Evolutionary conservation across 1,140 invertebrate species (phyloP).

Genomic region (Papilio dardanus): DNA sequence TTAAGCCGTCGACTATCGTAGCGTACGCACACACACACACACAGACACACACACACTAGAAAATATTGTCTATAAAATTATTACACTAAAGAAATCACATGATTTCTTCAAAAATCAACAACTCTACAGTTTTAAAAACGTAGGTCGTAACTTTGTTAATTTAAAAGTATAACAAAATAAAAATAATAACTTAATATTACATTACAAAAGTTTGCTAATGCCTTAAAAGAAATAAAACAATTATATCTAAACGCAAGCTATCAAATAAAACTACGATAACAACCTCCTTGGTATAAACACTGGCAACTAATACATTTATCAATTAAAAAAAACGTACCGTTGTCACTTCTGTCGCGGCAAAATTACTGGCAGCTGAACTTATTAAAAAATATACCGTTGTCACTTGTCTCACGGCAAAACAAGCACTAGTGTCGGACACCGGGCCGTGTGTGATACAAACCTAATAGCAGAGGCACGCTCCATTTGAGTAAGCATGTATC

Average conservation of each 20-base stretch:
- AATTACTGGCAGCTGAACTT: too few relatives aligned
- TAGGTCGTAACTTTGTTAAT: too few relatives aligned
- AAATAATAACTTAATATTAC: too few relatives aligned
- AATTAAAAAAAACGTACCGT: slow-evolving; percentile 38
- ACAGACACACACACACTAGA: slow-evolving; percentile 39
- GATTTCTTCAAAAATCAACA: too few relatives aligned
- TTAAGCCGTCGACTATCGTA: slow-evolving; percentile 51
- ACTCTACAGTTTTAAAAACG: too few relatives aligned
- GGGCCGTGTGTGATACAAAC: slow-evolving; percentile 65
- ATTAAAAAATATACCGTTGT: slow-evolving; percentile 37
- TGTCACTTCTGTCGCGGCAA: slow-evolving; percentile 34
- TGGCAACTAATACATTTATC: neutral
- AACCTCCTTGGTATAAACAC: too few relatives aligned
- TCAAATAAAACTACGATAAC: too few relatives aligned
- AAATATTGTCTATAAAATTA: slow-evolving; percentile 37
- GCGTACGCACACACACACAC: slow-evolving; percentile 41
- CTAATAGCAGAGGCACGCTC: slow-evolving; percentile 67
- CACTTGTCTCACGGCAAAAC: slow-evolving; percentile 42
- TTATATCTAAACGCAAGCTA: too few relatives aligned
- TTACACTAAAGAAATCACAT: neutral
- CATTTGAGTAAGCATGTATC: slow-evolving; percentile 75
- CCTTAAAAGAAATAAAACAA: too few relatives aligned
- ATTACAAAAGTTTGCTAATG: too few relatives aligned
- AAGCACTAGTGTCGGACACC: slow-evolving; percentile 65
- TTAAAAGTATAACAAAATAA: too few relatives aligned